Conservation (phyloP, 2,888 invertebrate species). For the Caenorhabditis sp. region DNA sequence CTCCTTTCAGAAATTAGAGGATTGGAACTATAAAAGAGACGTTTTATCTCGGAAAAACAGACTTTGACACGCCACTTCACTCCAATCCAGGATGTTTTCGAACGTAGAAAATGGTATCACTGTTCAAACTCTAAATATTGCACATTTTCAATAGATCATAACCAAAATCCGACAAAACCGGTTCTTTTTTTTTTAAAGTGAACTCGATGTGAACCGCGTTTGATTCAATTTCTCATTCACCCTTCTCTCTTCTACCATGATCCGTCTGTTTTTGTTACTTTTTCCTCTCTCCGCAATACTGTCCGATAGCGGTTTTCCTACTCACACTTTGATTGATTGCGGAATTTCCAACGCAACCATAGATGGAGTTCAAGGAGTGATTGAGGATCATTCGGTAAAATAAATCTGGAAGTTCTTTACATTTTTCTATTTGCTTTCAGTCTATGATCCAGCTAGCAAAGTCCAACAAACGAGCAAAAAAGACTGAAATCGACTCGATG, state of each 20-base stretch:
- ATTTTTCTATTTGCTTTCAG: conserved; percentile 10
- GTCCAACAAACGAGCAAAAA: conserved; percentile 32
- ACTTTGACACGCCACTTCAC: no score
- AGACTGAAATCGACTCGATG: conserved; percentile 49
- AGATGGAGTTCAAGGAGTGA: conserved; percentile 29
- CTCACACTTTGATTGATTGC: conserved; percentile 22
- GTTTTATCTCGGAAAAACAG: no score
- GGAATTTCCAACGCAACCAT: conserved; percentile 41
- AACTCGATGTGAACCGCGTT: no score
- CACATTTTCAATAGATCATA: no score
- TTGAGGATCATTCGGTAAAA: conserved; percentile 33
- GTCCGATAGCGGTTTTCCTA: conserved; percentile 16
- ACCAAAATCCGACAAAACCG: no score
- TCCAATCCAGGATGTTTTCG: no score
- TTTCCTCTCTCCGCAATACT: neutral
- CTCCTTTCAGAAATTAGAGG: no score
- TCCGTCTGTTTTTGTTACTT: conserved; percentile 7
- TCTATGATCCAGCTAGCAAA: conserved; percentile 43
- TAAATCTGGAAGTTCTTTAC: neutral
- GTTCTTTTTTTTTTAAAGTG: no score
- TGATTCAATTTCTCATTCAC: conserved; percentile 5
- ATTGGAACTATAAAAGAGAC: no score
- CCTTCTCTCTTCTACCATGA: conserved; percentile 14
- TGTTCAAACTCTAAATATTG: no score
- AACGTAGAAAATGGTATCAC: no score